Base-by-base conservation (phyloP, 2,113 vertebrate species). In the Eclectus roratus region DNA sequence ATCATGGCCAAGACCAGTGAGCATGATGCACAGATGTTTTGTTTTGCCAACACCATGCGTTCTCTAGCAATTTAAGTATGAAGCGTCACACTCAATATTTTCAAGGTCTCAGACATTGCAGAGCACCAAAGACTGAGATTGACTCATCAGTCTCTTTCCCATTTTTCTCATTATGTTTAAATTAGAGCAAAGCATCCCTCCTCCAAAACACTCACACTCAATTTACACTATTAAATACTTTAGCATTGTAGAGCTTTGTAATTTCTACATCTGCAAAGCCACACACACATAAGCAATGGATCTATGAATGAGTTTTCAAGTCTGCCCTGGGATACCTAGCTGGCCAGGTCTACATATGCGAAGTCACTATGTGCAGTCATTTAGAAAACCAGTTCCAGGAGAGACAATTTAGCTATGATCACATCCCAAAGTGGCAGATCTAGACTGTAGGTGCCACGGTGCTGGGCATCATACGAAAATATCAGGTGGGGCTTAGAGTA, bases 381-480 rank as follows among this genome's bases (percentile, higher is more conserved):
- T 50, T 64, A 80, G 27, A 79, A 72, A 86, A 69, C 5, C 13
- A 33, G 47, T 55, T 60, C 5, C 23, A 63, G 46, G 47, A 70
- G 53, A 80, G 44, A 72, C 5, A 71, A 85, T 21, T 7, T 24
- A 53, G 9, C 20, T 49, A 60, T 0, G 0, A 43, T 23, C 19
- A 50, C 4, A 2, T 73, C 35, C 61, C 39, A 24, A 41, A 80
- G 27, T 13, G 20, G 13, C n/a, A 87, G 18, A 33, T 69, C n/a
- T 64, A 55, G 47, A 52, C 37, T 29, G 8, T 37, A 78, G 73
- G 69, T 49, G 20, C 16, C 20, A 17, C 44, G 47, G 52, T 47
- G 16, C 37, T 84, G 46, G 12, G 33, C 24, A 83, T 18, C 12
- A 33, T 7, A 39, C 6, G 24, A 49, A 83, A 91, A 72, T 69